A percentile compares a stretch with the other conserved stretches of the same genome.
Conservation (phyloP, 2,797 vertebrate species). For the Macropus fuliginosus region DNA sequence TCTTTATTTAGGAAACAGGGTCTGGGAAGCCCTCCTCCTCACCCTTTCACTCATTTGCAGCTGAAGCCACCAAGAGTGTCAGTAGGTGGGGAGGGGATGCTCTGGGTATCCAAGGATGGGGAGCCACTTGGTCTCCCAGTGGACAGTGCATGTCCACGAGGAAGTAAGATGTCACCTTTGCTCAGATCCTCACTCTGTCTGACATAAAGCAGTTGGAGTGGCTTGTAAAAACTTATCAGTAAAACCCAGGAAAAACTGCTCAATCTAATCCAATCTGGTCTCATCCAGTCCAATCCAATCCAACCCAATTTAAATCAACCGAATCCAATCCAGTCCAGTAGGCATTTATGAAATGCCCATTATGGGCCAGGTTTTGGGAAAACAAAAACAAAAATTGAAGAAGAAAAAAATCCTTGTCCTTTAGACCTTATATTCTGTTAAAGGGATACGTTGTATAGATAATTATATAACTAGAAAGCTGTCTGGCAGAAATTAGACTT, state of each 20-base stretch:
- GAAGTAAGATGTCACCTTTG: background rate
- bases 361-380: background rate
- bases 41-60: background rate
- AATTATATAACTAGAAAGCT: background rate
- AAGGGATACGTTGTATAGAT: background rate
- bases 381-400: background rate
- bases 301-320: background rate
- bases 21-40: background rate
- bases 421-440: background rate
- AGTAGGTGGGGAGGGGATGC: background rate
- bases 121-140: background rate
- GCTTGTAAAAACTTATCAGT: background rate
- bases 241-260: background rate
- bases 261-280: background rate
- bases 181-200: background rate
- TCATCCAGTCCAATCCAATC: background rate
- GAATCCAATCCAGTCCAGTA: background rate
- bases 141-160: background rate
- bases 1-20: background rate
- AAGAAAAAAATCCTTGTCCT: background rate
- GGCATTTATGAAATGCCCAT: background rate
- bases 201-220: background rate
- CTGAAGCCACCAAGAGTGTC: background rate
- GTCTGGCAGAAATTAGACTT: background rate
- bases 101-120: background rate